phyloP scores from a whole-genome alignment of 2,797 vertebrate genomes.

The Pantherophis vulpinus region DNA sequence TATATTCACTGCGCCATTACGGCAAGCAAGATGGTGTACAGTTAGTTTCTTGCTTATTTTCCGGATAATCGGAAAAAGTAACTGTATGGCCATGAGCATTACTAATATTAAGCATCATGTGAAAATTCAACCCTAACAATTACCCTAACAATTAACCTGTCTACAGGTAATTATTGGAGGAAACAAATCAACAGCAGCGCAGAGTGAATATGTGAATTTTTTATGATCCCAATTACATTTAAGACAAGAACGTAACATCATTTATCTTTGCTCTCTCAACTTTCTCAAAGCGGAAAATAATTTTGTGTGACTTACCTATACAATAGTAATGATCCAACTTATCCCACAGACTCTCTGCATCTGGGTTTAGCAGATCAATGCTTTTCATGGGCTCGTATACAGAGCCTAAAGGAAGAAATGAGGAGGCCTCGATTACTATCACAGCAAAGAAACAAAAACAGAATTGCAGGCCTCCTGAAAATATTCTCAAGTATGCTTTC shows the following conservation, averaged over 20 bases:
- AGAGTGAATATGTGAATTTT: neutral
- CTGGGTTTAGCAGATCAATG: constrained; percentile 78
- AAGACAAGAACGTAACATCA: neutral
- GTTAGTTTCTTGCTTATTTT: neutral
- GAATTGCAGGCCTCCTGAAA: neutral
- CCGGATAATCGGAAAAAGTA: neutral
- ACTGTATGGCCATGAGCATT: neutral
- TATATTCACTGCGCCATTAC: neutral
- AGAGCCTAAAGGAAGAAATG: constrained; percentile 78
- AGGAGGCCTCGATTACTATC: neutral
- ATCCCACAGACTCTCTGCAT: constrained; percentile 87
- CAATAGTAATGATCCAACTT: constrained; percentile 91
- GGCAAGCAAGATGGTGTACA: neutral
- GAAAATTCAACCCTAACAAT: neutral
- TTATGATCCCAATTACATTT: neutral
- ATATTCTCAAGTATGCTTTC: neutral
- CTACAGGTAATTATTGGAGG: neutral
- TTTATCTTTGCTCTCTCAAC: neutral
- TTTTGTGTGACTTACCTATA: constrained; percentile 79
- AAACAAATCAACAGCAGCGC: neutral
- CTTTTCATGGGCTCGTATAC: constrained; percentile 97
- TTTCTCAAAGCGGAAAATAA: neutral
- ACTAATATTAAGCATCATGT: neutral
- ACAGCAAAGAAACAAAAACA: constrained; percentile 3
- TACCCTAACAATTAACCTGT: no score